phyloP scores from a whole-genome alignment of 2,888 invertebrate species.

The Fabriciana adippe region DNA sequence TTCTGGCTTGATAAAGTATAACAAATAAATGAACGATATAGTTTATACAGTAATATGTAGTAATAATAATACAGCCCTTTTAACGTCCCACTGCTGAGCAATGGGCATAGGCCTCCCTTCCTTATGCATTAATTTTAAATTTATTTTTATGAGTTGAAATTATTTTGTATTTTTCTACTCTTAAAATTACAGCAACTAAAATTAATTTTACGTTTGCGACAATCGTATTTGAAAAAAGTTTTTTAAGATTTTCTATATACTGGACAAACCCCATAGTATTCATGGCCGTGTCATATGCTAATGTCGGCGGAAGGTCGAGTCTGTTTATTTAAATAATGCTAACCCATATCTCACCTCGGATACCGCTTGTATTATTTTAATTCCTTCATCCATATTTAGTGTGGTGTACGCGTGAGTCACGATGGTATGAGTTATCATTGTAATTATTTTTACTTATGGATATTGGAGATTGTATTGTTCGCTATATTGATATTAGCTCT shows the following conservation, averaged over 20 bases:
- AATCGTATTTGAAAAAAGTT: not conserved
- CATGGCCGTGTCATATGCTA: constrained; percentile 49
- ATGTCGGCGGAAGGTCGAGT: constrained; percentile 59
- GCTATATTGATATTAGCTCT: no score
- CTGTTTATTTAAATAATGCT: constrained; percentile 65
- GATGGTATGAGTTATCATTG: constrained; percentile 51
- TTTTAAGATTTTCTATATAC: constrained; percentile 20
- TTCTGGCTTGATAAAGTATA: no score
- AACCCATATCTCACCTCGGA: constrained; percentile 57
- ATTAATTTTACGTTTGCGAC: not conserved
- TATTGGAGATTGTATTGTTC: not conserved
- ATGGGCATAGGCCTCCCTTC: no score
- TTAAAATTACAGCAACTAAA: no score
- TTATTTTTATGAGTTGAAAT: no score
- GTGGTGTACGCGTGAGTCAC: constrained; percentile 58
- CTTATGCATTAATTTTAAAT: no score
- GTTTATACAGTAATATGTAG: no score
- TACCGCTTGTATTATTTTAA: constrained; percentile 65
- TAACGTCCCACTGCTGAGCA: no score
- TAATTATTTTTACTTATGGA: constrained; percentile 38
- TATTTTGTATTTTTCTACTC: no score
- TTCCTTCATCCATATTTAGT: constrained; percentile 71
- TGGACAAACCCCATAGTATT: constrained; percentile 46
- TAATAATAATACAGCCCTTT: no score
- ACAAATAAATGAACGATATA: no score